Percentiles rank a stretch among this genome's conserved stretches.
These are phyloP conservation scores for Antigone vipio DNA, from an alignment of 2,113 vertebrate species.

Conservation along the genomic window DNA sequence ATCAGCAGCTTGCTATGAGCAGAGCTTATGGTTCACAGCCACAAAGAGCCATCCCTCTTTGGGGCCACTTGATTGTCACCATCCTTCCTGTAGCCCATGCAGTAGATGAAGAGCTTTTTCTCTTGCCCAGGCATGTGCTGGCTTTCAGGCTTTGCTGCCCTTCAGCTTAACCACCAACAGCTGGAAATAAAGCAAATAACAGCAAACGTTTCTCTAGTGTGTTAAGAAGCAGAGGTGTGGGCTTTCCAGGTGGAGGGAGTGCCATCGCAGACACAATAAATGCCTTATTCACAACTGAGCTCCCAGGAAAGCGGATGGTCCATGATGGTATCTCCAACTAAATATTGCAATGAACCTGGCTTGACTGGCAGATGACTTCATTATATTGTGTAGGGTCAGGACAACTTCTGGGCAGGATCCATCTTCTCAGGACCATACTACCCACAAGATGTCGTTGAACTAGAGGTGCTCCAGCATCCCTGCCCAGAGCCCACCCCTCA, in stretches of 20 bases:
- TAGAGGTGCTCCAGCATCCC: not conserved
- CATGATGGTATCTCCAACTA: not conserved
- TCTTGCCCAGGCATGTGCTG: not conserved
- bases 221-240: not conserved
- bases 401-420: not conserved
- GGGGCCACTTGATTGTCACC: not conserved
- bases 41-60: not conserved
- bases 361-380: not conserved
- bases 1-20: not conserved
- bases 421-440: not conserved
- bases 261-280: not conserved
- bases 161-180: not conserved
- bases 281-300: not conserved
- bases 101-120: not conserved
- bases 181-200: not conserved
- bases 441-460: not conserved
- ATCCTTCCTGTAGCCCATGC: not conserved
- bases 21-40: not conserved
- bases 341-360: not conserved
- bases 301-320: not conserved
- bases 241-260: not conserved
- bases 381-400: not conserved
- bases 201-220: not conserved
- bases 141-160: not conserved
- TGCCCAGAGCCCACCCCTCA: fast-evolving